Evolutionary conservation across 2,113 vertebrate species (phyloP), one percentile per base, ranked within the genome.

Genomic region (Martes martes): DNA sequence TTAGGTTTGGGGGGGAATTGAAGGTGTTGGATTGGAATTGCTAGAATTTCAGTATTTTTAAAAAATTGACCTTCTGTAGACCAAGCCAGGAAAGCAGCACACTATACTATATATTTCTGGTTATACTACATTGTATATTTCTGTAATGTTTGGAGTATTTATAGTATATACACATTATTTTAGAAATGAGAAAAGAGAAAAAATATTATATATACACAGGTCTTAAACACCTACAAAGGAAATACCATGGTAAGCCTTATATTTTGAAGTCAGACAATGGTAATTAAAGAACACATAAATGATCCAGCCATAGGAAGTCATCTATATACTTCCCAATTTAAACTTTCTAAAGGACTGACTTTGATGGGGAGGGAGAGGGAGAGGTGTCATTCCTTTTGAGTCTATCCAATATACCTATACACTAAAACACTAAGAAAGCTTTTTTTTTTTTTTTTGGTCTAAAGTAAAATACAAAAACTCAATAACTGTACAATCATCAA

Each of bases 211-310:
- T 28, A 91, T 59, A 80, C 0, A 50, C 0, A 21, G 33, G 21
- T 63, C 89, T 95, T 89, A 81, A 86, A 57, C 24, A 50, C 26
- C 28, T 71, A 91, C 23, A 71, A 16, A 96, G 39, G 45, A 71
- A 97, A 92, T 95, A 93, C 19, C 67, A 65, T 4, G 92, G 76
- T 74, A 67, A 6, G 50, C 85, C 11, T 89, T 95, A 89, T 47
- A 7, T 15, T 91, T 65, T 94, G 67, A 87, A 76, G 55, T 92
- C 69, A 97, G 81, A 90, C 63, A 15, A 84, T 78, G 11, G 61
- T 85, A 69, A 92, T 65, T 91, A 95, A 76, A 91, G 23, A 88
- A 96, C 24, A 19, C 33, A 45, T 61, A 36, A 65, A 87, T 47
- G 84, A 18, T 59, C 42, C 52, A 78, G 23, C 16, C n/a, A 79